phyloP scores from a whole-genome alignment of 2,888 invertebrate genomes.

The Strigamia transsilvanica region DNA sequence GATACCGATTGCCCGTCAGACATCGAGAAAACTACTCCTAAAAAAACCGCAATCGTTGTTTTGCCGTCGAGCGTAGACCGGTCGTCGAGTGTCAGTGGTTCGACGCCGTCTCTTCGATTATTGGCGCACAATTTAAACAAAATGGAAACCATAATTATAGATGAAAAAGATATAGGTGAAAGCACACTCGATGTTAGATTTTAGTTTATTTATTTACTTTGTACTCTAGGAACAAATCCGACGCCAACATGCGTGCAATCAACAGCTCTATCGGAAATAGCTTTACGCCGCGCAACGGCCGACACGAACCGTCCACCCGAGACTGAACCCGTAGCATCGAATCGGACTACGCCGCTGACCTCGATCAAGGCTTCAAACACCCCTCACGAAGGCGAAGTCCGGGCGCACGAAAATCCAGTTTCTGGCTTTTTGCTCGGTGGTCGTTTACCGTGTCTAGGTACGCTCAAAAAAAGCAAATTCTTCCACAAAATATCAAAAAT shows the following conservation, averaged over 20 bases:
- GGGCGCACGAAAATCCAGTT: neutral
- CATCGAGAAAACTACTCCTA: slow-evolving; percentile 5
- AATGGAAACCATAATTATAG: neutral
- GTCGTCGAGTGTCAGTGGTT: neutral
- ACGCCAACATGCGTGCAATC: neutral
- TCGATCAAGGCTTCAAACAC: neutral
- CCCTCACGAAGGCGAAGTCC: neutral
- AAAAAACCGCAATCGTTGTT: neutral
- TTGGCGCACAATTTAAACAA: neutral
- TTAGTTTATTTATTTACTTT: neutral
- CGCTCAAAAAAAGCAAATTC: too few species aligned
- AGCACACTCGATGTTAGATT: neutral
- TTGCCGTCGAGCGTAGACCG: neutral
- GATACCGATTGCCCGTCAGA: slow-evolving; percentile 1
- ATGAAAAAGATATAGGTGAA: slow-evolving; percentile 11
- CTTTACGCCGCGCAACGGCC: neutral
- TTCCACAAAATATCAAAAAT: too few species aligned
- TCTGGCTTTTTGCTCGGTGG: neutral
- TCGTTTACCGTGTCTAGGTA: neutral
- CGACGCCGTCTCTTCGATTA: neutral
- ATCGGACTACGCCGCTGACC: neutral
- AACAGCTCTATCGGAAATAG: neutral
- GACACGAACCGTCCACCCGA: neutral
- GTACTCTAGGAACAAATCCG: neutral
- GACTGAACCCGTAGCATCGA: neutral